Conservation (phyloP, 64 coral and sea anemone species). For the Montipora sp. region DNA sequence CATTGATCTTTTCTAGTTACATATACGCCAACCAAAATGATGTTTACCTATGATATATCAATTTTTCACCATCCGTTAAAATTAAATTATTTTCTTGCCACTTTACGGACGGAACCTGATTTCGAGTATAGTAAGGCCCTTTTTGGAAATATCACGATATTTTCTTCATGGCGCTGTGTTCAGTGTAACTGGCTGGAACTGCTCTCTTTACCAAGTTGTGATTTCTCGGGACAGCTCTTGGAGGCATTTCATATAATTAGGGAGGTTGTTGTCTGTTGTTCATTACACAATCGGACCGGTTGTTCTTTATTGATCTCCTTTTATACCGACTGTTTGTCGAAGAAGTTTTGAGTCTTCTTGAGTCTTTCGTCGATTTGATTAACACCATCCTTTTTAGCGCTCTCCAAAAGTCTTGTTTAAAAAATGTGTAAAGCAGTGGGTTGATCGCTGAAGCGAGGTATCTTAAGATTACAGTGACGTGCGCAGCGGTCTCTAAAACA, state of each 20-base stretch:
- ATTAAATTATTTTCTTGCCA: too few relatives aligned
- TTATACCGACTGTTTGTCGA: not conserved
- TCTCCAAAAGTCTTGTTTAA: conserved; percentile 38
- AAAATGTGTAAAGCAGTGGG: conserved; percentile 34
- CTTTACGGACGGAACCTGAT: too few relatives aligned
- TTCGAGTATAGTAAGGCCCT: too few relatives aligned
- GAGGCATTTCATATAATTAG: not conserved
- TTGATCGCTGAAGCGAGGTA: conserved; percentile 25
- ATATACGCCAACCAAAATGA: too few relatives aligned
- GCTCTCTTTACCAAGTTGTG: too few relatives aligned
- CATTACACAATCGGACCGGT: not conserved
- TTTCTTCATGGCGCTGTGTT: too few relatives aligned
- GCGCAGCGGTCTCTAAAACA: not conserved
- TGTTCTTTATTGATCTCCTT: not conserved
- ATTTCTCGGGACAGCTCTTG: not conserved
- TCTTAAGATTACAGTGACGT: not conserved
- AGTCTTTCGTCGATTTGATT: not conserved
- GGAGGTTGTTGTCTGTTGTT: not conserved
- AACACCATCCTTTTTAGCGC: conserved; percentile 1
- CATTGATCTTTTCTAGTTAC: too few relatives aligned
- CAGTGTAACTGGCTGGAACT: too few relatives aligned
- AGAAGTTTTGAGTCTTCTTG: not conserved
- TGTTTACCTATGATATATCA: too few relatives aligned
- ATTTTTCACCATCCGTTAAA: too few relatives aligned
- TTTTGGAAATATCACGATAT: too few relatives aligned